Evolutionary conservation across 2,888 invertebrate species (phyloP).

Genomic region (Anorthoa munda): DNA sequence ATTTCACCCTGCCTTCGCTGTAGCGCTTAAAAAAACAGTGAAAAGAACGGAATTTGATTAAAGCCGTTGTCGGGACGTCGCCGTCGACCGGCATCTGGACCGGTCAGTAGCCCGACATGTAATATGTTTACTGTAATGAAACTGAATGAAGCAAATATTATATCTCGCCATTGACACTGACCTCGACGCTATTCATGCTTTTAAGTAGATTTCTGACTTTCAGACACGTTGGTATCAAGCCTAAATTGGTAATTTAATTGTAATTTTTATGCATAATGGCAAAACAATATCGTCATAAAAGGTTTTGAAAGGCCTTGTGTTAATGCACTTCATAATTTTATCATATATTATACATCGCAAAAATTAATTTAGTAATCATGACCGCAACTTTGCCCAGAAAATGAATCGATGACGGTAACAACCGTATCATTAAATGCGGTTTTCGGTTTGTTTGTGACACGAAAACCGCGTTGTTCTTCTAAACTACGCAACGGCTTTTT

Average conservation of each 20-base stretch:
- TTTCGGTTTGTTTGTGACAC: no score
- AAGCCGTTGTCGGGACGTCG: conserved; percentile 1
- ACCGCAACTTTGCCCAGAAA: no score
- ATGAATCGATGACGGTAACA: neutral
- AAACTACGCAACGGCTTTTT: no score
- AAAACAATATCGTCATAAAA: neutral
- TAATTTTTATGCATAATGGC: neutral
- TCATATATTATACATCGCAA: no score
- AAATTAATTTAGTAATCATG: no score
- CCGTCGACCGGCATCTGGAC: neutral
- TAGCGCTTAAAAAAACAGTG: conserved; percentile 1
- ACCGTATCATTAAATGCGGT: no score
- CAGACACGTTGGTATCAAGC: neutral
- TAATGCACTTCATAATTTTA: neutral
- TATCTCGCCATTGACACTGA: neutral
- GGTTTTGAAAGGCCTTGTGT: conserved; percentile 7
- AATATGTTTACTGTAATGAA: conserved; percentile 13
- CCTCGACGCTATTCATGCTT: neutral
- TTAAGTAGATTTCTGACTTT: neutral
- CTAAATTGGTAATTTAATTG: neutral
- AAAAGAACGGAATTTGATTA: conserved; percentile 20
- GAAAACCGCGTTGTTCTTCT: no score
- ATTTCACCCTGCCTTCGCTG: no score
- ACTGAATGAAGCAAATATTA: neutral
- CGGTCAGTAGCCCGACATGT: neutral